Base-by-base conservation (phyloP, 2,888 invertebrate genomes). In the Synanthedon tipuliformis region DNA sequence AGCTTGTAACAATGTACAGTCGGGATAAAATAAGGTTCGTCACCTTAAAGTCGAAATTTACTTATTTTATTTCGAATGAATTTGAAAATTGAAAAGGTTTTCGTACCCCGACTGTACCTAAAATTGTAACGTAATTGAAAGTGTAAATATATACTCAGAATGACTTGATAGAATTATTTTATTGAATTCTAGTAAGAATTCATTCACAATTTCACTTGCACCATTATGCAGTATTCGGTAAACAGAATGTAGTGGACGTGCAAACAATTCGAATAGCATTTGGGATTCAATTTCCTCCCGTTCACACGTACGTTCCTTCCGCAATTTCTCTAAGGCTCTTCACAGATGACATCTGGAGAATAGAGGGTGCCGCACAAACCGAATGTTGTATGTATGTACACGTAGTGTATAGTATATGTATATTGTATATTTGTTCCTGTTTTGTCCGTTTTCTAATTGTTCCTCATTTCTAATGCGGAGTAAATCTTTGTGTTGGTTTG, bases 271-370 rank as follows among this genome's bases (percentile, higher is more conserved):
- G 59, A 59, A 59, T 57, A 58, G 62, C 63, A 62, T 68, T 59
- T 66, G 58, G 60, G 56, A 69, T 72, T 71, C 64, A 70, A 72
- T 73, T 72, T 75, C 68, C 72, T 68, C 59, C 59, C 57, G 55
- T 56, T 59, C 58, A 59, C 64, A 63, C 56, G 60, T 64, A 63
- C 56, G 60, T 64, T 65, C 58, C 61, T 68, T 71, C 72, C 67
- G 63, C 57, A 13, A 45, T 64, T 65, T 56, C 60, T 65, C 62
- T 65, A 59, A 57, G 55, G 55, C 57, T 57, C 60, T 52, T 51
- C 55, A 56, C 59, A 58, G 55, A 56, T 49, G 50, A 54, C 54
- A 54, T 54, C 18, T 41, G 15, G 13, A 45, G 45, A 45, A 45
- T 13, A 15, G 40, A 15, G 50, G 40, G 34, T 16, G 15, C 16